Evolutionary conservation across 2,113 vertebrate genomes (phyloP).

Genomic region (Caranx melampygus): DNA sequence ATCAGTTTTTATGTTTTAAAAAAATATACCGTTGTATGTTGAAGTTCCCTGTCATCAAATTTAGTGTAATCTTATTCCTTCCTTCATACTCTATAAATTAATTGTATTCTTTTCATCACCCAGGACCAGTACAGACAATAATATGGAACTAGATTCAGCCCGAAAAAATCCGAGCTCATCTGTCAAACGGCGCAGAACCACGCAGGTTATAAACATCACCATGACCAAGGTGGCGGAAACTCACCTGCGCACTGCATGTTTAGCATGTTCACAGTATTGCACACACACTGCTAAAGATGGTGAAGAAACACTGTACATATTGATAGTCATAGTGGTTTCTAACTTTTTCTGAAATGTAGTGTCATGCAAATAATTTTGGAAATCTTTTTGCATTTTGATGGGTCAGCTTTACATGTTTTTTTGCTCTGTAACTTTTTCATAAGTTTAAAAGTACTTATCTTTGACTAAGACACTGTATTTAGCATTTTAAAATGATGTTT

Average conservation of each 20-base stretch:
- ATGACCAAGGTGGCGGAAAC: constrained; percentile 88
- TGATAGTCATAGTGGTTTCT: background rate
- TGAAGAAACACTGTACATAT: background rate
- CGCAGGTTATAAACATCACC: constrained; percentile 90
- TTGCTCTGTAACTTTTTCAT: background rate
- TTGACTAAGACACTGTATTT: background rate
- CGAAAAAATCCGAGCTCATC: constrained; percentile 84
- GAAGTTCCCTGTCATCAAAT: background rate
- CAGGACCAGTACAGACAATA: constrained; percentile 52
- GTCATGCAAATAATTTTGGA: background rate
- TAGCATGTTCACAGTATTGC: constrained; percentile 21
- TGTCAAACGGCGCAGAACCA: constrained; percentile 86
- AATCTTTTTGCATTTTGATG: background rate
- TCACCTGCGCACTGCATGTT: constrained; percentile 8
- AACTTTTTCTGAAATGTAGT: background rate
- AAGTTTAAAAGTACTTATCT: background rate
- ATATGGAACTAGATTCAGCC: constrained; percentile 80
- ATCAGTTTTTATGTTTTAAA: too few species aligned
- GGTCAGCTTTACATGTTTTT: background rate
- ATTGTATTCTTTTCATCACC: background rate
- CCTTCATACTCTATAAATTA: background rate
- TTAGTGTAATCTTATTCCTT: background rate
- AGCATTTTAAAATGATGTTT: background rate
- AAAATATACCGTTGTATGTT: too few species aligned
- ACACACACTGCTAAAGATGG: background rate